Percentiles rank a stretch among this genome's conserved stretches.
Conservation (phyloP, 2,113 vertebrate species). For the Egretta garzetta region DNA sequence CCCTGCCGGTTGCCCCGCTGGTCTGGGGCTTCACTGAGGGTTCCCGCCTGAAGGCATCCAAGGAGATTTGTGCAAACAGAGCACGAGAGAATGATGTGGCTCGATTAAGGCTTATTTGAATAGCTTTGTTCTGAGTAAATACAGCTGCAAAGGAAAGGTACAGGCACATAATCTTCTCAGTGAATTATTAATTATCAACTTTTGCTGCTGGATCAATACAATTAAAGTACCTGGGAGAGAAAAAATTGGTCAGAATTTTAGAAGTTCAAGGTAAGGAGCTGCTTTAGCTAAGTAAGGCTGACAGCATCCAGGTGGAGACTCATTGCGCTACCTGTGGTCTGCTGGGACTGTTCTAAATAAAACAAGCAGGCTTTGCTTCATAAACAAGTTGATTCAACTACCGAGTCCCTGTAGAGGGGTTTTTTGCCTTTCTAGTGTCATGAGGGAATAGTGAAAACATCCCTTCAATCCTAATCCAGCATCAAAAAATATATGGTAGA, state of each 20-base stretch:
- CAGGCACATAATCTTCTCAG: neutral
- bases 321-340: slow-evolving; percentile 10
- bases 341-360: slow-evolving; percentile 61
- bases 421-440: slow-evolving; percentile 11
- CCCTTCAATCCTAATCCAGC: slow-evolving; percentile 17
- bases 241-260: neutral
- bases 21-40: neutral
- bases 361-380: slow-evolving; percentile 48
- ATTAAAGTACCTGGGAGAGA: neutral
- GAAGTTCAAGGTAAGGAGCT: neutral
- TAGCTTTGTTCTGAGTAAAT: slow-evolving; percentile 47
- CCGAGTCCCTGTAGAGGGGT: neutral
- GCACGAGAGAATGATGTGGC: neutral
- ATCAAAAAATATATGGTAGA: slow-evolving; percentile 8
- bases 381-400: slow-evolving; percentile 65
- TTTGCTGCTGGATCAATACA: neutral
- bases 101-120: slow-evolving; percentile 36
- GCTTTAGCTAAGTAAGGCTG: neutral
- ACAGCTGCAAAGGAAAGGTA: slow-evolving; percentile 43
- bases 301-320: slow-evolving; percentile 36
- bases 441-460: slow-evolving; percentile 30
- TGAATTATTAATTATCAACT: neutral
- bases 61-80: neutral
- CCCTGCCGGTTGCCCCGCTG: neutral
- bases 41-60: neutral